Percentiles rank a stretch among this genome's conserved stretches.
These are phyloP conservation scores for Ethmia dodecea DNA, from an alignment of 2,888 invertebrate genomes.

Conservation along the genomic window DNA sequence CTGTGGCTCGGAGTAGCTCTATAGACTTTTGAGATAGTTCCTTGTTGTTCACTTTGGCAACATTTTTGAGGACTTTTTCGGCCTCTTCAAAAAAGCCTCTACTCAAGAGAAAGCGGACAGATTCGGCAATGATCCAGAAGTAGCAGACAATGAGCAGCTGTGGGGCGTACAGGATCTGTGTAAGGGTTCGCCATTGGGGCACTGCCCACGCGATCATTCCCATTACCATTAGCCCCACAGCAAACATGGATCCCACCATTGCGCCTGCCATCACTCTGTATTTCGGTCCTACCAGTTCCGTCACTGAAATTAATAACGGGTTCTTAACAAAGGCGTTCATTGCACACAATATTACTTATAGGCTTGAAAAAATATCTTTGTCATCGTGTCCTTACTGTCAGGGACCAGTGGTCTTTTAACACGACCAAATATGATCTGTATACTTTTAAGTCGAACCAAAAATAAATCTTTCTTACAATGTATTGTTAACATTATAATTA, in stretches of 20 bases:
- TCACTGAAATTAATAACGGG: conserved; percentile 78
- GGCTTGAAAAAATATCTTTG: too few species aligned
- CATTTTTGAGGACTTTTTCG: conserved; percentile 73
- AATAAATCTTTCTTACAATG: too few species aligned
- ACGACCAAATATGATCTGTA: too few species aligned
- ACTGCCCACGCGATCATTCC: conserved; percentile 84
- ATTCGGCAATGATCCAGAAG: conserved; percentile 85
- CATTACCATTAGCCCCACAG: conserved; percentile 86
- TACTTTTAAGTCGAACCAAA: too few species aligned
- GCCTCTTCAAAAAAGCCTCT: conserved; percentile 80
- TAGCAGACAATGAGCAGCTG: conserved; percentile 82
- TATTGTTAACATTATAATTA: not conserved
- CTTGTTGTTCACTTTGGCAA: conserved; percentile 79
- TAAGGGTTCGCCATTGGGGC: conserved; percentile 82
- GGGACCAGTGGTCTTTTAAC: too few species aligned
- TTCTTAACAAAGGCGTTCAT: too few species aligned
- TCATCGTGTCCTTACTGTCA: too few species aligned
- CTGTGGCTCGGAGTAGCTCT: conserved; percentile 48
- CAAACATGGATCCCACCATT: conserved; percentile 83
- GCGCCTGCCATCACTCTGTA: conserved; percentile 84
- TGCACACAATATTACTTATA: too few species aligned
- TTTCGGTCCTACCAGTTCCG: conserved; percentile 87
- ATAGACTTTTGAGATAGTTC: conserved; percentile 75
- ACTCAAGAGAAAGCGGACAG: conserved; percentile 86
- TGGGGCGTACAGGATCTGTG: conserved; percentile 83